Conservation (phyloP, 2,113 vertebrate genomes). For the Entelurus aequoreus region DNA sequence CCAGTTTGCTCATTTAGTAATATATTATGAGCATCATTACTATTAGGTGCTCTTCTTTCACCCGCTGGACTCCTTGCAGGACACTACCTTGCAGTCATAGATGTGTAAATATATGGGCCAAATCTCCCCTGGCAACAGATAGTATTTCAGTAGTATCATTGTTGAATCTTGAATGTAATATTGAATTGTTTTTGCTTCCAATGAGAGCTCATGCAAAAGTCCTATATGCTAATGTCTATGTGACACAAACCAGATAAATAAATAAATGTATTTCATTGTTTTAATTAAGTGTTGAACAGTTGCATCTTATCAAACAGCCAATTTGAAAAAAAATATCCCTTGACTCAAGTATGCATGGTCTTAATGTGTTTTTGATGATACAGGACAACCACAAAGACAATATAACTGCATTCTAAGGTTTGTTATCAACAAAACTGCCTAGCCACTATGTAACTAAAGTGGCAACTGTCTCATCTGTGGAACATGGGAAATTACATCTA, state of each 20-base stretch:
- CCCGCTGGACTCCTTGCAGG: slow-evolving; percentile 35
- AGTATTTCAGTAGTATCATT: background rate
- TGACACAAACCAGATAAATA: background rate
- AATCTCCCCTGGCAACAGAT: slow-evolving; percentile 18
- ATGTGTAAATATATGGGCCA: slow-evolving; percentile 54
- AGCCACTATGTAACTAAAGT: slow-evolving; percentile 18
- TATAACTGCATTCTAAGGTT: slow-evolving; percentile 31
- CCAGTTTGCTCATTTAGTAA: slow-evolving; percentile 69
- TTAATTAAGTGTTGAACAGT: background rate
- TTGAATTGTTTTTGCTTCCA: too few relatives aligned
- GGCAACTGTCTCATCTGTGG: slow-evolving; percentile 42
- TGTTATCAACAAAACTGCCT: slow-evolving; percentile 35
- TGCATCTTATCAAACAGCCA: background rate
- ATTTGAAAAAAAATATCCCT: background rate
- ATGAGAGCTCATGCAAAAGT: background rate
- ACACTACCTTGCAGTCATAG: slow-evolving; percentile 38
- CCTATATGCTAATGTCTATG: background rate
- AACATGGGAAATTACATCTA: slow-evolving; percentile 56
- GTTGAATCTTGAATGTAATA: background rate
- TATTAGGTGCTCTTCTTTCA: slow-evolving; percentile 63
- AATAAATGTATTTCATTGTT: background rate
- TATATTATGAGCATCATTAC: slow-evolving; percentile 57
- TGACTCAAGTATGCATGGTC: background rate
- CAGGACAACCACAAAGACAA: slow-evolving; percentile 10
- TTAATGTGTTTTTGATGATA: slow-evolving; percentile 6